phyloP scores from a whole-genome alignment of 2,888 invertebrate species.

The Cryptus armator region DNA sequence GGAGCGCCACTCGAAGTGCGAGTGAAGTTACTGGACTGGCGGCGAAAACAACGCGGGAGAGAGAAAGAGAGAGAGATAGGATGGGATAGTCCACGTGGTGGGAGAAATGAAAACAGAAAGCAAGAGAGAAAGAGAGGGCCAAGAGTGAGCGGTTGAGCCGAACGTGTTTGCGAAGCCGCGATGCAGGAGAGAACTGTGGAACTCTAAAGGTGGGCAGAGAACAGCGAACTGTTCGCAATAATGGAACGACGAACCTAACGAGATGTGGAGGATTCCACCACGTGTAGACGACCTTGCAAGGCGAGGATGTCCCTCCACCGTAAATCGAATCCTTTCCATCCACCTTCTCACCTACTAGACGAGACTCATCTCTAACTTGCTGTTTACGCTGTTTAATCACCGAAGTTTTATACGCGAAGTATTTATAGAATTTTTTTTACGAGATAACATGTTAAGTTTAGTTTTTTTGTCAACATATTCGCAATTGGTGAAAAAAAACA shows the following conservation, averaged over 20 bases:
- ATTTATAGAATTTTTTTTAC: neutral
- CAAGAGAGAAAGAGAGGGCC: conserved; percentile 48
- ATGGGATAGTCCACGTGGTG: conserved; percentile 55
- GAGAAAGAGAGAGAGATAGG: conserved; percentile 53
- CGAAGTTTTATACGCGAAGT: neutral
- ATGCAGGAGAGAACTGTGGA: conserved; percentile 46
- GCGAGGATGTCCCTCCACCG: conserved; percentile 48
- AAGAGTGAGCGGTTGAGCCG: conserved; percentile 46
- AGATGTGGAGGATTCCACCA: conserved; percentile 53
- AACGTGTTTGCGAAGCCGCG: conserved; percentile 54
- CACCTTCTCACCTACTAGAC: conserved; percentile 9
- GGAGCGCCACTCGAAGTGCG: conserved; percentile 63
- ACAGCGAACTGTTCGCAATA: conserved; percentile 44
- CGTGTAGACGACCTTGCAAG: conserved; percentile 66
- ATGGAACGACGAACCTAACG: conserved; percentile 57
- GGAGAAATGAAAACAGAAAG: conserved; percentile 62
- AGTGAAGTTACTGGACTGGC: conserved; percentile 57
- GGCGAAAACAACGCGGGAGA: conserved; percentile 34
- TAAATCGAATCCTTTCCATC: conserved; percentile 26
- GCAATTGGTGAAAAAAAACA: no score
- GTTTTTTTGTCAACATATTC: no score
- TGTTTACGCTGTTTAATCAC: neutral
- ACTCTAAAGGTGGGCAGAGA: conserved; percentile 41
- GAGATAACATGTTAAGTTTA: no score
- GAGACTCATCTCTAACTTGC: neutral